Percentiles rank a stretch among this genome's conserved stretches.
phyloP scores from a whole-genome alignment of 2,113 vertebrate genomes.

The Ceuthmochares aereus region DNA sequence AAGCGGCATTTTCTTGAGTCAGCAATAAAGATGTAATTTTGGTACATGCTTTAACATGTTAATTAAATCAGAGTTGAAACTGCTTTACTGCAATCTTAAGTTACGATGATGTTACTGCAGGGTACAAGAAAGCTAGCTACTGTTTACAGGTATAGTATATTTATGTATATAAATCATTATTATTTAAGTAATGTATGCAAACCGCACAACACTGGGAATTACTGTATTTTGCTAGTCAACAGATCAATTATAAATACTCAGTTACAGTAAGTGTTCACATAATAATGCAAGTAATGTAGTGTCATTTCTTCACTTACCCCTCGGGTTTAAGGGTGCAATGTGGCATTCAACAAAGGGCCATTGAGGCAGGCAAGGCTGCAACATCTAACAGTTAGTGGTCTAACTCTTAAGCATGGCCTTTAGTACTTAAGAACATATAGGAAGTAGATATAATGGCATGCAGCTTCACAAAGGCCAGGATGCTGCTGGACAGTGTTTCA shows the following conservation, averaged over 20 bases:
- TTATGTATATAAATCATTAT: not conserved
- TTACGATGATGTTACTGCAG: not conserved
- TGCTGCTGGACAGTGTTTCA: not conserved
- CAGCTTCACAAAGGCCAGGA: not conserved
- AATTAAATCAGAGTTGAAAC: not conserved
- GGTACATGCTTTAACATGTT: not conserved
- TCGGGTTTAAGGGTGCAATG: not conserved
- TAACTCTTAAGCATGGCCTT: not conserved
- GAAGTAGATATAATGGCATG: not conserved
- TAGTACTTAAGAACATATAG: not conserved
- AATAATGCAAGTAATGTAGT: not conserved
- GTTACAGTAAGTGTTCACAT: not conserved
- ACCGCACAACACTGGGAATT: not conserved
- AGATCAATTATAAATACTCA: not conserved
- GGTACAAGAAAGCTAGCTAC: not conserved
- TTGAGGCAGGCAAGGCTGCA: not conserved
- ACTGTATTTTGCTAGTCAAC: not conserved
- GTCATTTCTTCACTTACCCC: not conserved
- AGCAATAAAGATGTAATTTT: not conserved
- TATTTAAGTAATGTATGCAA: not conserved
- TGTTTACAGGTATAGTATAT: not conserved
- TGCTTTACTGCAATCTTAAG: not conserved
- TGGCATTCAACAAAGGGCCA: not conserved
- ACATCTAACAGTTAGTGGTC: not conserved
- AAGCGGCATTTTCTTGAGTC: not conserved